Evolutionary conservation across 2,113 vertebrate species (phyloP), one percentile per base, ranked within the genome.

Genomic region (Microcebus jonahi): DNA sequence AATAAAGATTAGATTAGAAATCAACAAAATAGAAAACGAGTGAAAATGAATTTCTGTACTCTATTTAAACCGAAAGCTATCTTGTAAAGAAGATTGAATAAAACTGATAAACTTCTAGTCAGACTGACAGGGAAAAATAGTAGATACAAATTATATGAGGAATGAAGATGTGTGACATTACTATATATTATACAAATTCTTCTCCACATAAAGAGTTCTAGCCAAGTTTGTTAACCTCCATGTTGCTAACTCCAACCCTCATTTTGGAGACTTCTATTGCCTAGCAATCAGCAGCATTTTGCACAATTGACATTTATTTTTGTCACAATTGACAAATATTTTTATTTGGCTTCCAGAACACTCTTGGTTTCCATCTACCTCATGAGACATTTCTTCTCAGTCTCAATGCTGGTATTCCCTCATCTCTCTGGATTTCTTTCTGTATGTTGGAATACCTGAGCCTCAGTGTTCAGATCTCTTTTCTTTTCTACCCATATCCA

Each of bases 341-440:
- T 88, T 95, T 57, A 59, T 85, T 90, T 81, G 93, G 39, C 48
- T 85, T 96, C 17, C 14, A 79, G 39, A 80, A 75, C 55, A 80
- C 34, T 27, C 7, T 81, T 83, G 31, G 18, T 88, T 88, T 81
- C 39, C 27, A 34, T 86, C 73, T 81, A 65, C 29, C 27, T 77
- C 20, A 29, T 23, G 36, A 20, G 68, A 48, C 13, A 9, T 57
- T 83, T 77, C 48, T 77, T 82, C 50, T 95, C 31, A 75, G 77
- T 83, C 77, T 92, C 15, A 5, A 59, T 34, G 39, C 34, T 83
- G 34, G 5, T 36, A 50, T 67, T 21, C 75, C 55, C 57, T 92
- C 34, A 90, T 45, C 48, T 85, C 39, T 67, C 39, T 85, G n/a
- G 73, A 50, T 39, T 73, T 90, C 10, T 65, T 73, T 42, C 23